Percentiles rank a stretch among this genome's conserved stretches.
Conservation (phyloP, 1,140 invertebrate species). For the Bombus sibiricus region DNA sequence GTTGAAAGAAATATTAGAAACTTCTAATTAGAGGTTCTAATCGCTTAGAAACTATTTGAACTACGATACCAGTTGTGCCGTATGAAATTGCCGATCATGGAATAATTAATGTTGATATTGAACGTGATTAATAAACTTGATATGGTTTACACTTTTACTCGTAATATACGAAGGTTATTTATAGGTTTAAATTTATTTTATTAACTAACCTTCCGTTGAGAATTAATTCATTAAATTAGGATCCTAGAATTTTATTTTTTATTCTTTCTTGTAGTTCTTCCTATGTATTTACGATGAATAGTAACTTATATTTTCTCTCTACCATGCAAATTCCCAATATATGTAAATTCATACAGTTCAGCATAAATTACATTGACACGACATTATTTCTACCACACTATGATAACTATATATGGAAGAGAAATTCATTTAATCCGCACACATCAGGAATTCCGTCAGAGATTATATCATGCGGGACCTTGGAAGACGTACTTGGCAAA, state of each 20-base stretch:
- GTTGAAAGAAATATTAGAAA: neutral
- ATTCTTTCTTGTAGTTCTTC: neutral
- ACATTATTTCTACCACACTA: neutral
- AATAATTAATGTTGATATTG: too few species aligned
- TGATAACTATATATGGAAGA: neutral
- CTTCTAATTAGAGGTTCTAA: neutral
- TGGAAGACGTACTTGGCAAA: neutral
- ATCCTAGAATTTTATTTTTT: neutral
- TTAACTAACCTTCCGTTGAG: neutral
- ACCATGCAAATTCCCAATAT: neutral
- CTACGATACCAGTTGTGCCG: too few species aligned
- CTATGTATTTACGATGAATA: neutral
- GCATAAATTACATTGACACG: neutral
- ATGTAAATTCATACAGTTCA: neutral
- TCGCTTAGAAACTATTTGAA: too few species aligned
- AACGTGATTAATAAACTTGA: too few species aligned
- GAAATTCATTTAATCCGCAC: neutral
- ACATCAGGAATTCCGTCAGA: slow-evolving; percentile 7
- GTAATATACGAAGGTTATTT: too few species aligned
- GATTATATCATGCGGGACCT: neutral
- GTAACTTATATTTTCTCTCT: neutral
- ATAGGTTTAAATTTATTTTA: neutral
- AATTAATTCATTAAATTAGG: neutral
- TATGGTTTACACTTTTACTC: too few species aligned
- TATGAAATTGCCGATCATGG: too few species aligned